Evolutionary conservation across 2,113 vertebrate species (phyloP).

Genomic region (Eurystomus gularis): DNA sequence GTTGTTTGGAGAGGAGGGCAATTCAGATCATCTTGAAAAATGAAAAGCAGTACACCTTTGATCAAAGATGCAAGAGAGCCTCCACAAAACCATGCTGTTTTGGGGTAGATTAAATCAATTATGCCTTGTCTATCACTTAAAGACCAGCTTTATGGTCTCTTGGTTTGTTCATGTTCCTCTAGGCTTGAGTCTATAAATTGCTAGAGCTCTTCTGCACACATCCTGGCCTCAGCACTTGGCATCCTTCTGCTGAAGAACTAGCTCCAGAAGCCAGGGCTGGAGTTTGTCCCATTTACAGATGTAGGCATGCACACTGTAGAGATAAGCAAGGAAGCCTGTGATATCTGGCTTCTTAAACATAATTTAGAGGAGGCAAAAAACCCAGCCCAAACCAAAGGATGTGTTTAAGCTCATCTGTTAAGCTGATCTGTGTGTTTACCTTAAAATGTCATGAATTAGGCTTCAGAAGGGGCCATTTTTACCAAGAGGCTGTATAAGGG

Average conservation of each 20-base stretch:
- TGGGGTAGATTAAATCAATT: neutral
- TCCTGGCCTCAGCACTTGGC: neutral
- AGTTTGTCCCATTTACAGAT: neutral
- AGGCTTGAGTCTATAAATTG: neutral
- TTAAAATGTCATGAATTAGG: neutral
- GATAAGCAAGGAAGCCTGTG: neutral
- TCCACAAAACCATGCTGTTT: neutral
- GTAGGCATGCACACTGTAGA: neutral
- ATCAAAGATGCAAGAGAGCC: rapidly evolving
- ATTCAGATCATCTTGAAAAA: neutral
- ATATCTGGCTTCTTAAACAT: neutral
- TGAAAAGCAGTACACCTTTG: neutral
- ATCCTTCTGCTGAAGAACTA: neutral
- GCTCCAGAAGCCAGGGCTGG: neutral
- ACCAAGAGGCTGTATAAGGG: neutral
- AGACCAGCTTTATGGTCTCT: neutral
- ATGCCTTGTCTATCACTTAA: neutral
- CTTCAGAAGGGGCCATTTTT: neutral
- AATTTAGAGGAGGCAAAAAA: neutral
- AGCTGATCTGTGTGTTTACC: neutral
- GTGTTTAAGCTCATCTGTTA: neutral
- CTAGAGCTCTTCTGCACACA: neutral
- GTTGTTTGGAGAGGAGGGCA: neutral
- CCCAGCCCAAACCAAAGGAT: neutral
- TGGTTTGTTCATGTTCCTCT: neutral